Conservation (phyloP, 2,888 invertebrate genomes). For the Podabrus alpinus region DNA sequence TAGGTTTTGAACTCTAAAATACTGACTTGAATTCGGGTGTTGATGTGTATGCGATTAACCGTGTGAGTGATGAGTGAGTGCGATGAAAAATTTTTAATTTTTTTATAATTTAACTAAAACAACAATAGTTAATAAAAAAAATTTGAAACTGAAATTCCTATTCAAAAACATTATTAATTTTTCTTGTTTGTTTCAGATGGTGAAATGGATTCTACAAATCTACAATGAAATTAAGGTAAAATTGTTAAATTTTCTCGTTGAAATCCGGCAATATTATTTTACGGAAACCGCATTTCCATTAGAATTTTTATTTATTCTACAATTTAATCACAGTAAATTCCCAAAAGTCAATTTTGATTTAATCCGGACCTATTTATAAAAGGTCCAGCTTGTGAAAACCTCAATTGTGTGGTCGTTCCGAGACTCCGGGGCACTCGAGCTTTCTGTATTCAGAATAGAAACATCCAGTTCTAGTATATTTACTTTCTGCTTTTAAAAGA, state of each 20-base stretch:
- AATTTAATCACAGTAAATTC: not conserved
- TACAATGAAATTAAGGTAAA: not conserved
- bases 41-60: no score
- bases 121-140: no score
- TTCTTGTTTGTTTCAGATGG: not conserved
- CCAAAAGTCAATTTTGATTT: not conserved
- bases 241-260: no score
- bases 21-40: no score
- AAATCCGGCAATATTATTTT: no score
- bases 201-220: not conserved
- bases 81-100: no score
- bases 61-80: no score
- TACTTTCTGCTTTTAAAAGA: slow-evolving; percentile 23
- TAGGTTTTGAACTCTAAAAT: no score
- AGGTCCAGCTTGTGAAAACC: slow-evolving; percentile 22
- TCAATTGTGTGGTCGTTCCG: slow-evolving; percentile 28
- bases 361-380: slow-evolving; percentile 19
- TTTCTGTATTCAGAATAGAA: slow-evolving; percentile 27
- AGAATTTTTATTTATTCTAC: not conserved
- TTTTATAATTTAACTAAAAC: no score
- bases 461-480: slow-evolving; percentile 31
- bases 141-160: not conserved
- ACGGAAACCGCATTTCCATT: not conserved
- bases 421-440: slow-evolving; percentile 17
- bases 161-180: not conserved